Percentiles rank a stretch among this genome's conserved stretches.
Evolutionary conservation across 2,113 vertebrate genomes (phyloP).

Genomic region (Ochotona princeps): DNA sequence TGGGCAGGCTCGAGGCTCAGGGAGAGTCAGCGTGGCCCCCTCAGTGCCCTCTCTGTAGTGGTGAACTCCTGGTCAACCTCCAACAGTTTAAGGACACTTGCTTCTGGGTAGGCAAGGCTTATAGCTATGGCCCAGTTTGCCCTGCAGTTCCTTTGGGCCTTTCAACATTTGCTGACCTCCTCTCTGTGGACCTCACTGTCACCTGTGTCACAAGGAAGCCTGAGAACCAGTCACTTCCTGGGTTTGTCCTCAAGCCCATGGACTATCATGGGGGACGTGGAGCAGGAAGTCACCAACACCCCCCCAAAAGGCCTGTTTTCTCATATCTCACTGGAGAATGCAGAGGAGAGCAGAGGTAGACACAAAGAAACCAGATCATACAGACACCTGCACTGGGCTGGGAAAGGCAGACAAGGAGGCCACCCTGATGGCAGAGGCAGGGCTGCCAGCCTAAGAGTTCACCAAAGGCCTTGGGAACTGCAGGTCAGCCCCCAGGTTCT

Average conservation of each 20-base stretch:
- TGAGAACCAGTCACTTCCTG: neutral
- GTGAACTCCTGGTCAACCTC: neutral
- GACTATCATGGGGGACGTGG: neutral
- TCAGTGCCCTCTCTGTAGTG: neutral
- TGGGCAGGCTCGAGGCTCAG: neutral
- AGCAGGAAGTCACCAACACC: neutral
- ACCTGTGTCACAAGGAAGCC: neutral
- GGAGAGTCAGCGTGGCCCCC: rapidly evolving
- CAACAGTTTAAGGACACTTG: neutral
- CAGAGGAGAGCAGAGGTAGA: neutral
- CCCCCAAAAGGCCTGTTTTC: neutral
- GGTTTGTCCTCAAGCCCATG: neutral
- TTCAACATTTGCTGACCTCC: neutral
- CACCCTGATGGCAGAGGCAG: neutral
- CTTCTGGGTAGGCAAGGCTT: neutral
- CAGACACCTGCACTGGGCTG: neutral
- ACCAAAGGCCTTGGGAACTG: neutral
- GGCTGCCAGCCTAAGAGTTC: neutral
- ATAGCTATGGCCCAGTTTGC: neutral
- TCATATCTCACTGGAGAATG: neutral
- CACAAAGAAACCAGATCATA: neutral
- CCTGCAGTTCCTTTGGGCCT: neutral
- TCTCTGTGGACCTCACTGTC: neutral
- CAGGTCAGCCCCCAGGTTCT: neutral
- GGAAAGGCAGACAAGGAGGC: neutral